Evolutionary conservation across 2,797 vertebrate species (phyloP), one percentile per base, ranked within the genome.

Genomic region (Diplodus puntazzo): DNA sequence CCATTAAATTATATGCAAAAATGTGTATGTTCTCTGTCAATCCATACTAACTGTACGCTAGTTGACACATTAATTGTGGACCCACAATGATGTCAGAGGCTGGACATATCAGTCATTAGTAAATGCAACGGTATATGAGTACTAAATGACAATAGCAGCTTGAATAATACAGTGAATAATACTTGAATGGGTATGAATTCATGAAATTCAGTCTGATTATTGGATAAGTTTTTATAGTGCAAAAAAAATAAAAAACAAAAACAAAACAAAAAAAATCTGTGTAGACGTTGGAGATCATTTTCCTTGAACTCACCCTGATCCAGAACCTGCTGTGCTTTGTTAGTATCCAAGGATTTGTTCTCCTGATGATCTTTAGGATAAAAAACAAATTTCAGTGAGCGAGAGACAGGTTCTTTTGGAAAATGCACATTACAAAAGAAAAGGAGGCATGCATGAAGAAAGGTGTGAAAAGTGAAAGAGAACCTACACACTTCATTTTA

Each of bases 261-360:
- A 34, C 30, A 34, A 34, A 34, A 34, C 30, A 7, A 34, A 34
- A 34, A 34, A 34, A 34, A 34, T 6, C 30, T 34, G 30, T 34
- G 30, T 5, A 34, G 30, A 34, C 30, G 5, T 12, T 55, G 52
- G 10, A 69, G 8, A 9, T 55, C 0, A 34, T 48, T 18, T 27
- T 45, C 4, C 11, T 58, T 65, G 18, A 71, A 95, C 96, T 91
- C 94, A 99, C 98, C 96, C 88, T 97, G 95, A 91, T 97, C 95
- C 87, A 96, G 89, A 83, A 90, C 87, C 21, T 95, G 95, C 71
- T 96, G 95, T 63, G 94, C 95, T 73, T 92, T 93, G 86, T 92
- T 96, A 57, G 91, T 87, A 53, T 96, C 94, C 73, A 93, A 75
- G 42, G 88, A 76, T 68, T 78, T 82, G 69, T 84, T 83, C 63